Conservation (phyloP, 2,888 invertebrate species). For the Cheilosia urbana region DNA sequence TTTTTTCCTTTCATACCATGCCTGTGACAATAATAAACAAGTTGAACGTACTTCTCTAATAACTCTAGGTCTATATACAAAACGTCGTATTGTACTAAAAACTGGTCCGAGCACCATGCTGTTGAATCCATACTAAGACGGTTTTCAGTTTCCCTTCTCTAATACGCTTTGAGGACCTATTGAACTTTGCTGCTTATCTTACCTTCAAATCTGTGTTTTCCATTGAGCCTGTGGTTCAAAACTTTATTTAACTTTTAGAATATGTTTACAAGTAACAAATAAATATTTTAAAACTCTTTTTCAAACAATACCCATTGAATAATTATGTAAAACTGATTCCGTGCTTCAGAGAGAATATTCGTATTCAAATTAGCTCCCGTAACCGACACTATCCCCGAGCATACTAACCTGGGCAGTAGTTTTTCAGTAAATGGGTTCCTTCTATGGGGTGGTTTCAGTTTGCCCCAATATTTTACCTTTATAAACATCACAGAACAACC, state of each 20-base stretch:
- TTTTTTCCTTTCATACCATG: no score
- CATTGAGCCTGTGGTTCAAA: constrained; percentile 10
- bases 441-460: constrained; percentile 43
- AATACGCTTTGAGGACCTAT: background rate
- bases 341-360: background rate
- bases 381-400: constrained; percentile 60
- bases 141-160: background rate
- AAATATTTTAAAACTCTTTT: background rate
- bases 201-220: constrained; percentile 27
- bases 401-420: constrained; percentile 44
- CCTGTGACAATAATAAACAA: no score
- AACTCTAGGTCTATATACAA: background rate
- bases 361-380: constrained; percentile 56
- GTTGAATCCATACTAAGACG: background rate
- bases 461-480: constrained; percentile 49
- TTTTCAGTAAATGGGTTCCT: constrained; percentile 37
- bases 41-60: background rate
- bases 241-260: constrained; percentile 5
- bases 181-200: background rate
- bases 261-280: constrained; percentile 4
- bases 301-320: background rate
- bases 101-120: constrained; percentile 6
- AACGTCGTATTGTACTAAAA: constrained; percentile 1
- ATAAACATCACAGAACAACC: constrained; percentile 42
- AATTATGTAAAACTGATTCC: background rate